Evolutionary conservation across 2,113 vertebrate genomes (phyloP), one percentile per base, ranked within the genome.

Genomic region (Alouatta palliata): DNA sequence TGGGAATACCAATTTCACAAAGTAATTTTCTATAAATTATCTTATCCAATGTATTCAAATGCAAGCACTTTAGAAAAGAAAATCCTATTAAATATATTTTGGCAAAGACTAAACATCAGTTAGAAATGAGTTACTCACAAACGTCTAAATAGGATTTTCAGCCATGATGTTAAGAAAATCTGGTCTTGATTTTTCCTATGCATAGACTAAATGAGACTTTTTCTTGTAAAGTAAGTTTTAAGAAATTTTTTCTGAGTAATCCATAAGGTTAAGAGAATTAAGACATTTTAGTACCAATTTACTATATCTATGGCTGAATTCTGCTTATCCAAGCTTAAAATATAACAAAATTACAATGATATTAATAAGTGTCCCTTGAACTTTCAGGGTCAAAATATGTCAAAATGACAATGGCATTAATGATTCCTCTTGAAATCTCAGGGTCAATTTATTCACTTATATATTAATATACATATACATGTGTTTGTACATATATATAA

Each of bases 221-320:
- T 92, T 45, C 37, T 8, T 21, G 52, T 90, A 79, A 83, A 90
- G n/a, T 71, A 73, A 40, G 40, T 73, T 73, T 73, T 25, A 73
- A 73, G 37, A 43, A 73, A 81, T 77, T 82, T 27, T 83, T 27
- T 43, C 81, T 90, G 14, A 91, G 25, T 61, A 14, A 85, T 66
- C n/a, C 20, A 73, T 30, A 73, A 92, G 95, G 20, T 87, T 12
- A 96, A 97, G 71, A 85, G 21, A 76, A 75, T 80, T 45, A 93
- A 49, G 37, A 32, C 3, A 82, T 87, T 95, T 87, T 81, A 37
- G 21, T 40, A 47, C 30, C 43, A 96, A 37, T 68, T 71, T 64
- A 43, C 21, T 86, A 64, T 37, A 4, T 30, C 32, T 73, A 89
- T 9, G 87, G 8, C 9, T 84, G 70, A 88, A 52, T 82, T 91